These are phyloP conservation scores for Trichacis sp. DNA, from an alignment of 2,888 invertebrate species.

Conservation along the genomic window DNA sequence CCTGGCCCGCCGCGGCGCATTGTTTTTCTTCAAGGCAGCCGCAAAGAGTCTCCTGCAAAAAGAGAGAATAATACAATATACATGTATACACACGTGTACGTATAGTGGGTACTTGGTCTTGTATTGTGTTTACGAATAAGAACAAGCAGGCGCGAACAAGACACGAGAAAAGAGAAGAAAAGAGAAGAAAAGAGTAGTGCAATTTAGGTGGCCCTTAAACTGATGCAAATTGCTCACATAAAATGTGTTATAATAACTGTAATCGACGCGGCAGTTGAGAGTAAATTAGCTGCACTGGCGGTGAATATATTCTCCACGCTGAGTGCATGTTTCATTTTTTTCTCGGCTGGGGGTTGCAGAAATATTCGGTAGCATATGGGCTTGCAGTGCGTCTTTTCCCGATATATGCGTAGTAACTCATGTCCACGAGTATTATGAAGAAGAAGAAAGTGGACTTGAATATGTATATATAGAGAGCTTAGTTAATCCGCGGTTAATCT, in stretches of 20 bases:
- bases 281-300: slow-evolving; percentile 56
- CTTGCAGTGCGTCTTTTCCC: no score
- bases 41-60: slow-evolving; percentile 21
- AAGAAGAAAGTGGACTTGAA: no score
- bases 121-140: slow-evolving; percentile 9
- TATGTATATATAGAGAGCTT: no score
- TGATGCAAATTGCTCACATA: slow-evolving; percentile 28
- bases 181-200: not conserved
- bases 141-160: slow-evolving; percentile 4
- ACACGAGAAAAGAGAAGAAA: slow-evolving; percentile 6
- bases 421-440: no score
- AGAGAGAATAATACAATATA: not conserved
- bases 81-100: no score
- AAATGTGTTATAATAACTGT: slow-evolving; percentile 32
- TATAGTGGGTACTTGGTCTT: no score
- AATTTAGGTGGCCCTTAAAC: slow-evolving; percentile 18
- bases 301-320: slow-evolving; percentile 60
- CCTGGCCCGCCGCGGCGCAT: no score
- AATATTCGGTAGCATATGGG: slow-evolving; percentile 56
- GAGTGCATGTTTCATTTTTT: slow-evolving; percentile 36
- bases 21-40: slow-evolving; percentile 31
- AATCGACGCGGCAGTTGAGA: slow-evolving; percentile 56
- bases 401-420: no score
- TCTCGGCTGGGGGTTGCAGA: slow-evolving; percentile 51
- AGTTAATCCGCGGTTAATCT: slow-evolving; percentile 35